Evolutionary conservation across 2,797 vertebrate genomes (phyloP).

Genomic region (Pseudotriccus pelzelni): DNA sequence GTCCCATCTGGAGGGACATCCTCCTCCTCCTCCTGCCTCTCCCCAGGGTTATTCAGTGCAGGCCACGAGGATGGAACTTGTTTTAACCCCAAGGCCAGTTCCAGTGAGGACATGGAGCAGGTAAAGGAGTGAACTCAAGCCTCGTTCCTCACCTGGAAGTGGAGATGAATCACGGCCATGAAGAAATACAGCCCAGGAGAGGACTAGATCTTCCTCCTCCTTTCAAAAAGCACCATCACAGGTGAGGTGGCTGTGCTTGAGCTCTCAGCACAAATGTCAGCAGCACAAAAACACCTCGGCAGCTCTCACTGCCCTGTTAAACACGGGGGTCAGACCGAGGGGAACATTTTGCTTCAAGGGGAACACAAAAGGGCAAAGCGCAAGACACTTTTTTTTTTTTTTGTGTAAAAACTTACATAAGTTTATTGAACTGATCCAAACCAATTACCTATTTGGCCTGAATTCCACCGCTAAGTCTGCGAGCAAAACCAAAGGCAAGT

Average conservation of each 20-base stretch:
- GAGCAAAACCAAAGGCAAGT: constrained; percentile 34
- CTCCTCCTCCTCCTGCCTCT: not conserved
- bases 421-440: constrained; percentile 57
- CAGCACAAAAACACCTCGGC: accelerated
- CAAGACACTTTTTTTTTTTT: not conserved
- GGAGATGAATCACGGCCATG: not conserved
- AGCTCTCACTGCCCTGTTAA: not conserved
- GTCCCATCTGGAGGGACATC: not conserved
- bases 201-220: not conserved
- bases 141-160: not conserved
- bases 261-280: not conserved
- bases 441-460: constrained; percentile 25
- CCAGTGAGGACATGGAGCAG: not conserved
- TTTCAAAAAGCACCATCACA: not conserved
- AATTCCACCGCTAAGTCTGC: constrained; percentile 37
- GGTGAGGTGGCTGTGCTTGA: not conserved
- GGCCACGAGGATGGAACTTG: not conserved
- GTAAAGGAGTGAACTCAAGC: accelerated
- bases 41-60: not conserved
- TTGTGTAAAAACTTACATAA: constrained; percentile 50
- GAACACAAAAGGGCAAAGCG: not conserved
- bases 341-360: not conserved
- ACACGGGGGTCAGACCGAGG: accelerated
- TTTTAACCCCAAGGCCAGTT: not conserved
- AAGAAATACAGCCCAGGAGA: not conserved